phyloP scores from a whole-genome alignment of 92 coral and sea anemone genomes.

The Epizoanthus fatuus region DNA sequence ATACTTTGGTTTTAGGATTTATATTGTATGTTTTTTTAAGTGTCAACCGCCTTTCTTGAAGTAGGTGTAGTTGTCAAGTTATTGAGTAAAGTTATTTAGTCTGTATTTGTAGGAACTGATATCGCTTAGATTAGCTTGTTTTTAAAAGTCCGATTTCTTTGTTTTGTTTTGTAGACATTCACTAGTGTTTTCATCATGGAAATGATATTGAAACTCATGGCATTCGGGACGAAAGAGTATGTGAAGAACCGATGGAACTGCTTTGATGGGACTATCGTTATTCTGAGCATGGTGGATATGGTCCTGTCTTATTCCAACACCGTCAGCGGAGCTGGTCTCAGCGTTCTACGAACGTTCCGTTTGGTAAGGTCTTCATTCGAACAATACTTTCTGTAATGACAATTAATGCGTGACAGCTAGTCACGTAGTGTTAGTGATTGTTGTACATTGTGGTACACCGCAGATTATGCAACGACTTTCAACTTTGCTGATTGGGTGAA shows the following conservation, averaged over 20 bases:
- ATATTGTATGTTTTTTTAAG: too few relatives aligned
- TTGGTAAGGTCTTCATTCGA: conserved; percentile 72
- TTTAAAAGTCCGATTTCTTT: background rate
- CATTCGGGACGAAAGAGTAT: conserved; percentile 86
- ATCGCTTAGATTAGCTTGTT: background rate
- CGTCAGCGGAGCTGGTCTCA: conserved; percentile 86
- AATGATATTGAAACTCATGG: conserved; percentile 92
- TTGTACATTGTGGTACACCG: too few relatives aligned
- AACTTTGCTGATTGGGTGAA: too few relatives aligned
- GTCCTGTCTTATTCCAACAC: conserved; percentile 70
- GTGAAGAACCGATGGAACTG: conserved; percentile 92
- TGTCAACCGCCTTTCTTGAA: too few relatives aligned
- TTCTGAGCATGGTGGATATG: conserved; percentile 91
- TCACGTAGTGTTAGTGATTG: too few relatives aligned
- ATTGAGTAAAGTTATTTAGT: too few relatives aligned
- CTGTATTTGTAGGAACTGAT: background rate
- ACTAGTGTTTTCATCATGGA: conserved; percentile 96
- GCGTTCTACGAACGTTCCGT: conserved; percentile 96
- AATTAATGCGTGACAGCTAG: background rate
- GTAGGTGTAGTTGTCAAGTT: too few relatives aligned
- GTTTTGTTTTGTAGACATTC: conserved; percentile 65
- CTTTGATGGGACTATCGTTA: conserved; percentile 95
- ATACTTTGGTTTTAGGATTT: too few relatives aligned
- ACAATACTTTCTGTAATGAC: background rate
- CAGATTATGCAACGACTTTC: too few relatives aligned